phyloP scores from a whole-genome alignment of 2,888 invertebrate species.

The Tricholauxania praeusta region DNA sequence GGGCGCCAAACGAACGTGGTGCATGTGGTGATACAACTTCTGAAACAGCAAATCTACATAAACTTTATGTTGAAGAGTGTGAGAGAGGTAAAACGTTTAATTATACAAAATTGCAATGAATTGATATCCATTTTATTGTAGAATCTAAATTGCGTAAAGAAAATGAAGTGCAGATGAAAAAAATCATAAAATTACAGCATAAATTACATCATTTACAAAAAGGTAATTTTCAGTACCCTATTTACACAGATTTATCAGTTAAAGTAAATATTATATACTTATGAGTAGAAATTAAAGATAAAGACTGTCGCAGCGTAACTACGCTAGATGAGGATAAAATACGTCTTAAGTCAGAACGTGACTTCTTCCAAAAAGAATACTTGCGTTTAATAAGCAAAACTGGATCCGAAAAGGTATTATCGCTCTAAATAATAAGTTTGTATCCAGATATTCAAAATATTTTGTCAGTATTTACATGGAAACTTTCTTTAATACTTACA shows the following conservation, averaged over 20 bases:
- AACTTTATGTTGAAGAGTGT: constrained; percentile 31
- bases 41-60: constrained; percentile 15
- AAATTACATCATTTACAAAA: constrained; percentile 34
- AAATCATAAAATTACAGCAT: constrained; percentile 31
- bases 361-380: constrained; percentile 67
- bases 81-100: constrained; percentile 7
- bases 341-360: constrained; percentile 62
- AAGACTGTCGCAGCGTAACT: constrained; percentile 47
- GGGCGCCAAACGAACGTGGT: constrained; percentile 16
- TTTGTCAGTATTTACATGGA: background rate
- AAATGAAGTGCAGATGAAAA: constrained; percentile 28
- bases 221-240: constrained; percentile 16
- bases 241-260: background rate
- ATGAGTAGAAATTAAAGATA: constrained; percentile 49
- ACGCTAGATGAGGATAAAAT: constrained; percentile 62
- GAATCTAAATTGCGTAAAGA: constrained; percentile 30
- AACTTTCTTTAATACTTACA: background rate
- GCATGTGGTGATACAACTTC: background rate
- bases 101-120: background rate
- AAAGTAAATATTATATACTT: background rate
- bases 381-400: constrained; percentile 59
- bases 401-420: constrained; percentile 57
- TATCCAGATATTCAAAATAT: background rate
- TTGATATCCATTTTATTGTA: constrained; percentile 11
- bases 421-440: background rate